These are phyloP conservation scores for Trachelus tabidus DNA, from an alignment of 2,888 invertebrate species.

Conservation along the genomic window DNA sequence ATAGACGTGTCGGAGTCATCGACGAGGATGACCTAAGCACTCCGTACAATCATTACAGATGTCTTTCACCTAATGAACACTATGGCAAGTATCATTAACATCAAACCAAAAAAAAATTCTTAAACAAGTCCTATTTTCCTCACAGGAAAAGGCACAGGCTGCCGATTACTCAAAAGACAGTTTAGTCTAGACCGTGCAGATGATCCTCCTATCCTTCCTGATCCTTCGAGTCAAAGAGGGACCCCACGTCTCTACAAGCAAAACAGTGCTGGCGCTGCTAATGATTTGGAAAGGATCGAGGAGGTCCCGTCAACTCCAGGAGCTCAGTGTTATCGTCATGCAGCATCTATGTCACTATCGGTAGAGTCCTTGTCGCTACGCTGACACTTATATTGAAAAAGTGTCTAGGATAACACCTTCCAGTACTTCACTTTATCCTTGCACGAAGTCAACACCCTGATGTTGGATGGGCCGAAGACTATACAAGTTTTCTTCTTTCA, in stretches of 20 bases:
- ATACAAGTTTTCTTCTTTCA: no score
- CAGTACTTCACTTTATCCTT: no score
- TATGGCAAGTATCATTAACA: conserved; percentile 39
- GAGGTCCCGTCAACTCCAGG: conserved; percentile 70
- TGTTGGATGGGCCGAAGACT: no score
- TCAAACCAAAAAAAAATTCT: no score
- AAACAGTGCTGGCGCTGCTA: conserved; percentile 76
- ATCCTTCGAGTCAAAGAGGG: background rate
- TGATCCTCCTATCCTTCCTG: conserved; percentile 57
- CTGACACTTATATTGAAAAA: conserved; percentile 19
- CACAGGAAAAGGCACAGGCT: conserved; percentile 40
- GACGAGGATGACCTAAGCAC: conserved; percentile 76
- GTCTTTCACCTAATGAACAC: conserved; percentile 74
- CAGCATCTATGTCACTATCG: conserved; percentile 62
- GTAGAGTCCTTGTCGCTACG: conserved; percentile 62
- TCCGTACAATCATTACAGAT: conserved; percentile 81
- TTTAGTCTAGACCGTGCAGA: conserved; percentile 79
- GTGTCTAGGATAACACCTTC: no score
- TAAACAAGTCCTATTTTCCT: background rate
- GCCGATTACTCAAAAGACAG: conserved; percentile 73
- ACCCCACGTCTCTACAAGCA: conserved; percentile 71
- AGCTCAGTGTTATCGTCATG: conserved; percentile 53
- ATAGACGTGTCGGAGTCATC: conserved; percentile 60
- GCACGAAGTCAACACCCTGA: no score
- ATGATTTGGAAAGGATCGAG: conserved; percentile 77